These are phyloP conservation scores for Rhagoletis pomonella DNA, from an alignment of 1,140 invertebrate species.

Conservation along the genomic window DNA sequence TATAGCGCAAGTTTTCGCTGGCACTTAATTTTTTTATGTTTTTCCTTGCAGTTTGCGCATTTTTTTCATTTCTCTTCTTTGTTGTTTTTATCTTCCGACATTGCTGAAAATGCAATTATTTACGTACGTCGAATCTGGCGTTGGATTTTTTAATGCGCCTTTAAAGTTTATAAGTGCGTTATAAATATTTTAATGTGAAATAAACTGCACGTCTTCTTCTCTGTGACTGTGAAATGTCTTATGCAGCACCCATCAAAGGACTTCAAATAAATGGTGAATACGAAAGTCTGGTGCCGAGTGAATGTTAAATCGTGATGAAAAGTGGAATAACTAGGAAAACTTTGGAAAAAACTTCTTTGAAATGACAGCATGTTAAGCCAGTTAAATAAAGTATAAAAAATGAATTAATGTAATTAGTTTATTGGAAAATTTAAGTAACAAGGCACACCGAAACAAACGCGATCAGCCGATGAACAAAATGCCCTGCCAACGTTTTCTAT, in stretches of 20 bases:
- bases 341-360: too few species aligned
- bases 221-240: not conserved
- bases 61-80: not conserved
- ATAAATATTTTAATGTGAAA: constrained; percentile 26
- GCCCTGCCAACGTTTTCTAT: too few species aligned
- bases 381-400: too few species aligned
- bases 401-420: too few species aligned
- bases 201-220: not conserved
- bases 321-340: too few species aligned
- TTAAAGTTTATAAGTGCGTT: constrained; percentile 37
- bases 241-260: not conserved
- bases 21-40: constrained; percentile 6
- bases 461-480: too few species aligned
- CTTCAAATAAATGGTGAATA: not conserved
- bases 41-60: constrained; percentile 22
- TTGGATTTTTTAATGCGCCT: constrained; percentile 18
- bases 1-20: constrained; percentile 21
- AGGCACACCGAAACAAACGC: too few species aligned
- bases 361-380: too few species aligned
- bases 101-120: constrained; percentile 24
- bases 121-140: not conserved
- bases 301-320: too few species aligned
- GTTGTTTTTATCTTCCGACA: not conserved
- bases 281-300: too few species aligned
- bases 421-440: too few species aligned